Evolutionary conservation across 2,888 invertebrate genomes (phyloP), one percentile per base, ranked within the genome.

Genomic region (Macrophya annulata): DNA sequence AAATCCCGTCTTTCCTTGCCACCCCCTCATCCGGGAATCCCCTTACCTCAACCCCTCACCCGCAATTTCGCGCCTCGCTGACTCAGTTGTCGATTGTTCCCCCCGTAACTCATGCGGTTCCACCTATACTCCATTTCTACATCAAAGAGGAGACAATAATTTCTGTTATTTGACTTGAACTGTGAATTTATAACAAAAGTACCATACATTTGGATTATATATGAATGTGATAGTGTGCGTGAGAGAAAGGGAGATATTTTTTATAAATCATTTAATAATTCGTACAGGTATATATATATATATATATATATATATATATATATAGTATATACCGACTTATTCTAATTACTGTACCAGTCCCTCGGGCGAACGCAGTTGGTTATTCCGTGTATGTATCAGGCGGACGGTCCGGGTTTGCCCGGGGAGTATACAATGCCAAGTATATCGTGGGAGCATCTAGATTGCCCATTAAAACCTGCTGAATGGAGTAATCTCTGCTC

Each of bases 31-130:
- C 71, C 65, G 62, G 43, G 81, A 62, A 62, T 17, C 48, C 37
- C 25, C 86, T 59, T 48, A 17, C 48, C 85, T 48, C 85, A 48
- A 76, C 12, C 79, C 71, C 87, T 84, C 88, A 85, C 88, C 88
- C 37, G 86, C 90, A 88, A 92, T 93, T 93, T 93, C 92, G 91
- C 92, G 93, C 91, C 89, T 89, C 90, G 91, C 88, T 89, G 89
- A 87, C 89, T 87, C 88, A 87, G 88, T 87, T 90, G 89, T 89
- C 90, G 90, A 91, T 89, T 90, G 68, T 83, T 45, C 37, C 71
- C 68, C 68, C 48, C 21, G 17, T 15, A 59, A 37, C 65, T 68
- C 48, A 15, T 65, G 83, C 68, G 83, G 83, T 83, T 83, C 83
- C 71, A 51, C 25, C 83, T 40, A 62, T 81, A 31, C 81, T 45